Percentiles rank a stretch among this genome's conserved stretches.
phyloP scores from a whole-genome alignment of 2,888 invertebrate genomes.

The Adelognathus sp. region DNA sequence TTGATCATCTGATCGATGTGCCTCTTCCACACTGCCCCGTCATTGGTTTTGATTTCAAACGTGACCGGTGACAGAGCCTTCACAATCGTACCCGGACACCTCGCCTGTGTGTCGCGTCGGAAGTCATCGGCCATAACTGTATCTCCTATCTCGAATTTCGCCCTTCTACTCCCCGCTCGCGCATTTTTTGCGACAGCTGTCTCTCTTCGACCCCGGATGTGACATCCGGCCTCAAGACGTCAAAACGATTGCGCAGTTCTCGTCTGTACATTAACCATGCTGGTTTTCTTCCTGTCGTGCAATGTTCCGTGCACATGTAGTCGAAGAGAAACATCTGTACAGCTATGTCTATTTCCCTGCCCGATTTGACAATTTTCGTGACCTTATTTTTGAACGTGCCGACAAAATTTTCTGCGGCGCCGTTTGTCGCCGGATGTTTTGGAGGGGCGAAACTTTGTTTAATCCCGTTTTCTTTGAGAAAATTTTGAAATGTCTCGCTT shows the following conservation, averaged over 20 bases:
- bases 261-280: slow-evolving; percentile 27
- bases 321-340: slow-evolving; percentile 34
- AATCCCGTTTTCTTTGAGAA: slow-evolving; percentile 21
- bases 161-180: neutral
- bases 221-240: neutral
- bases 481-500: no score
- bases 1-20: slow-evolving; percentile 6
- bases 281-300: slow-evolving; percentile 39
- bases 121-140: slow-evolving; percentile 5
- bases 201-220: neutral
- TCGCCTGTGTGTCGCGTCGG: neutral
- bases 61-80: slow-evolving; percentile 3
- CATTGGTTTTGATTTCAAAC: neutral
- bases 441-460: slow-evolving; percentile 38
- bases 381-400: slow-evolving; percentile 27
- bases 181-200: neutral
- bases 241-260: neutral
- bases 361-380: slow-evolving; percentile 27
- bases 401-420: no score
- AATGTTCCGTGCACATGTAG: slow-evolving; percentile 31
- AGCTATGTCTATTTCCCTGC: slow-evolving; percentile 12
- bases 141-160: neutral
- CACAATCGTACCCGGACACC: neutral
- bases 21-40: neutral
- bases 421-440: slow-evolving; percentile 6